Conservation (phyloP, 1,140 invertebrate genomes). For the Matsumurasca onukii region DNA sequence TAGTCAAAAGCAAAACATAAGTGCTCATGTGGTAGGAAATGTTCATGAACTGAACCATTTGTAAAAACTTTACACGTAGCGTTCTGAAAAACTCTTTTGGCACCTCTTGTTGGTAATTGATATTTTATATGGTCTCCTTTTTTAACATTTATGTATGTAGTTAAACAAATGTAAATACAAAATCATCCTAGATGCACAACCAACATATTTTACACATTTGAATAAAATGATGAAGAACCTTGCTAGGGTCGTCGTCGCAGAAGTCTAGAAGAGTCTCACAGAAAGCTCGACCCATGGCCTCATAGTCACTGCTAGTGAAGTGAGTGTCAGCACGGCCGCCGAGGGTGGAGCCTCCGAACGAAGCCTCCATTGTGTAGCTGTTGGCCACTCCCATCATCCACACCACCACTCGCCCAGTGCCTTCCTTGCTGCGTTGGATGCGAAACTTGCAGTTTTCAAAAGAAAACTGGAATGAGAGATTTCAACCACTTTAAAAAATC, state of each 20-base stretch:
- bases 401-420: slow-evolving; percentile 88
- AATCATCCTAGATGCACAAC: no score
- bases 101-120: no score
- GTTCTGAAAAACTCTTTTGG: no score
- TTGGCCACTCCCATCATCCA: slow-evolving; percentile 93
- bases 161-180: no score
- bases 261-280: slow-evolving; percentile 91
- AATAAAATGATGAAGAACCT: slow-evolving; percentile 56
- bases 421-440: slow-evolving; percentile 89
- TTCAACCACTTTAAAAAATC: neutral
- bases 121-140: no score
- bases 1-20: no score
- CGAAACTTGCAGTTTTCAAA: slow-evolving; percentile 93
- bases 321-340: slow-evolving; percentile 81
- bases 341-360: slow-evolving; percentile 83
- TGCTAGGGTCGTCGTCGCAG: slow-evolving; percentile 83
- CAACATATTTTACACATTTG: no score
- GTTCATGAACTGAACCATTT: no score
- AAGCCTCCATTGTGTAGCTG: slow-evolving; percentile 94
- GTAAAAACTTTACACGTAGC: no score
- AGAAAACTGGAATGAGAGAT: slow-evolving; percentile 69
- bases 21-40: no score
- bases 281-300: slow-evolving; percentile 82
- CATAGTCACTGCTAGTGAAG: slow-evolving; percentile 78
- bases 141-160: no score